These are phyloP conservation scores for Lordiphosa clarofinis DNA, from an alignment of 1,140 invertebrate genomes.

Conservation along the genomic window DNA sequence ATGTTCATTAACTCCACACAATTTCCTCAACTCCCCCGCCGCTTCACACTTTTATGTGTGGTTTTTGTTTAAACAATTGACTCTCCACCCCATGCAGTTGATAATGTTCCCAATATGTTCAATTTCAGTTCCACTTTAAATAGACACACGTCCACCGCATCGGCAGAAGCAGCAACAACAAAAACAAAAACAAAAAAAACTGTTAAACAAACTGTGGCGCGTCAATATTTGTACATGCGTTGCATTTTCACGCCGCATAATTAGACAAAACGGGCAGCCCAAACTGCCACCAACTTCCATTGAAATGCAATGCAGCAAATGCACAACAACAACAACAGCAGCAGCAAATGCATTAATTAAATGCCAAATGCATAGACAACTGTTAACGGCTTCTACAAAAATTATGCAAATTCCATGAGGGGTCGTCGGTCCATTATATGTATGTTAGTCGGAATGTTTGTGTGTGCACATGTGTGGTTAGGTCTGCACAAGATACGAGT, in stretches of 20 bases:
- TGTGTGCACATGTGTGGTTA: too few species aligned
- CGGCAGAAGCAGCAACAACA: slow-evolving; percentile 16
- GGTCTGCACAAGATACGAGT: background rate
- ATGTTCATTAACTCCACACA: slow-evolving; percentile 1
- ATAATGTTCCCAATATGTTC: slow-evolving; percentile 43
- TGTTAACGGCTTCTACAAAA: slow-evolving; percentile 35
- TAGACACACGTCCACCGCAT: slow-evolving; percentile 36
- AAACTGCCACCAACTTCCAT: slow-evolving; percentile 36
- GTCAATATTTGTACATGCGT: slow-evolving; percentile 71
- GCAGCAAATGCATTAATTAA: slow-evolving; percentile 50
- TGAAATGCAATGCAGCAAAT: slow-evolving; percentile 48
- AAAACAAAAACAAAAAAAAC: slow-evolving; percentile 18
- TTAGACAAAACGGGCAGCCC: slow-evolving; percentile 38
- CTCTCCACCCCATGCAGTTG: slow-evolving; percentile 14
- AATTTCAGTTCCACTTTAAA: slow-evolving; percentile 60
- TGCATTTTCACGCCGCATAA: slow-evolving; percentile 75
- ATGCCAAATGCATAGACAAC: slow-evolving; percentile 45
- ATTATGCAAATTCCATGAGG: slow-evolving; percentile 41
- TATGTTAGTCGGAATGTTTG: too few species aligned
- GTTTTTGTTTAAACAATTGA: slow-evolving; percentile 58
- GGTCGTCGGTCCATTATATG: too few species aligned
- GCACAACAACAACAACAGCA: slow-evolving; percentile 16
- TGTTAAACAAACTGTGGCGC: slow-evolving; percentile 31
- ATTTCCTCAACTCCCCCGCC: background rate
- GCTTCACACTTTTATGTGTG: too few species aligned